Conservation (phyloP, 2,797 vertebrate species). For the Allobates femoralis region DNA sequence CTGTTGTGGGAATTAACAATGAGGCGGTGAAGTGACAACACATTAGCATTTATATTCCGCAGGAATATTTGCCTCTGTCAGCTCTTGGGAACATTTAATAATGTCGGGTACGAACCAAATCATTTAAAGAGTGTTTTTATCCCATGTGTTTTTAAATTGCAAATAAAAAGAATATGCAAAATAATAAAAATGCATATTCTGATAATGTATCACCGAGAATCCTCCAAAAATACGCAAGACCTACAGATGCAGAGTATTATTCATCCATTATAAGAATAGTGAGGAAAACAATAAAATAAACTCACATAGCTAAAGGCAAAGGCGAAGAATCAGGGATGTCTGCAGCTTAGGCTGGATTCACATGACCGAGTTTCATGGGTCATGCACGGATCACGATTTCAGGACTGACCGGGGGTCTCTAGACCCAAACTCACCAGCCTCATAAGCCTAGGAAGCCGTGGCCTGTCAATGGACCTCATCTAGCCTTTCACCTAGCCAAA, state of each 20-base stretch:
- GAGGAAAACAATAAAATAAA: not conserved
- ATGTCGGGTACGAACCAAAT: not conserved
- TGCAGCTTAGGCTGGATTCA: too few relatives aligned
- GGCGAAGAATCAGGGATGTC: not conserved
- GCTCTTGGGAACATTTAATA: slow-evolving; percentile 5
- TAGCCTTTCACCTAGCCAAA: too few relatives aligned
- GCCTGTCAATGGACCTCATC: too few relatives aligned
- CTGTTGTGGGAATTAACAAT: not conserved
- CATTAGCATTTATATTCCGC: slow-evolving; percentile 19
- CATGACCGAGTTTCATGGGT: too few relatives aligned
- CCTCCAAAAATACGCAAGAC: not conserved
- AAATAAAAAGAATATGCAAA: not conserved
- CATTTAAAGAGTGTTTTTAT: not conserved
- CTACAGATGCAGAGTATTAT: not conserved
- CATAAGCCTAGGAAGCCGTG: too few relatives aligned
- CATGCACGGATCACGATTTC: too few relatives aligned
- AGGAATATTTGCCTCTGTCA: slow-evolving; percentile 16
- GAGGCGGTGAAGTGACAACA: slow-evolving; percentile 5
- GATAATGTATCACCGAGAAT: not conserved
- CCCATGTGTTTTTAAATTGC: slow-evolving; percentile 8
- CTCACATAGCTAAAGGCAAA: not conserved
- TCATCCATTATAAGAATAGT: not conserved
- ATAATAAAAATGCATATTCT: slow-evolving; percentile 2
- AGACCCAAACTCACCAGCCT: too few relatives aligned
- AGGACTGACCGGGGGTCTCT: too few relatives aligned